These are phyloP conservation scores for Synanceia verrucosa DNA, from an alignment of 2,797 vertebrate genomes.

Conservation along the genomic window DNA sequence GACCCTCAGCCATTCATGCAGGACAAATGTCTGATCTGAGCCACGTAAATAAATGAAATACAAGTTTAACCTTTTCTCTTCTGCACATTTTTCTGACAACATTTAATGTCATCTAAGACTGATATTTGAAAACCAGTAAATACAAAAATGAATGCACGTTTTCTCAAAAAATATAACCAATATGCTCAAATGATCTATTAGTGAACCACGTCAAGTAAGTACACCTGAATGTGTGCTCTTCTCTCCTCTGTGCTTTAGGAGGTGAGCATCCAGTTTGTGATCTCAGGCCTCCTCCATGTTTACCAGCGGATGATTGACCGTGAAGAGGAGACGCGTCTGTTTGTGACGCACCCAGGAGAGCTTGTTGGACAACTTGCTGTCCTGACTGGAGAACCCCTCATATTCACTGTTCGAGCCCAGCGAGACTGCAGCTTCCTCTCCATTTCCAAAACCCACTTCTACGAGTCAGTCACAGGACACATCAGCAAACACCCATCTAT, in stretches of 20 bases:
- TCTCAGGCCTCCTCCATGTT: conserved; percentile 93
- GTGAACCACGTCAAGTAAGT: not conserved
- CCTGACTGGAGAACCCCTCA: conserved; percentile 94
- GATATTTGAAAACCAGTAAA: not conserved
- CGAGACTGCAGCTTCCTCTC: conserved; percentile 92
- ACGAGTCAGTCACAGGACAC: conserved; percentile 83
- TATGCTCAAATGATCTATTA: not conserved
- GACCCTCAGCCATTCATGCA: not conserved
- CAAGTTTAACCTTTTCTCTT: not conserved
- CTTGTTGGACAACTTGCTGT: conserved; percentile 94
- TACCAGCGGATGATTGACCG: conserved; percentile 94
- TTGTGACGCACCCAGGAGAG: conserved; percentile 92
- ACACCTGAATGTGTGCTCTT: not conserved
- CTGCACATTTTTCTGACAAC: not conserved
- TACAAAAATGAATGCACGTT: not conserved
- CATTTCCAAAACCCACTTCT: conserved; percentile 94
- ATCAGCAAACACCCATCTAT: not conserved
- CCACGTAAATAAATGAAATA: not conserved
- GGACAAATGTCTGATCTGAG: not conserved
- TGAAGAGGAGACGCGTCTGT: conserved; percentile 91
- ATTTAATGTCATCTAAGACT: not conserved
- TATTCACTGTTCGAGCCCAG: conserved; percentile 93
- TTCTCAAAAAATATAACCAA: not conserved
- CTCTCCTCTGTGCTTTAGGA: conserved; percentile 79
- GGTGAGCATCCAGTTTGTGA: conserved; percentile 92